phyloP scores from a whole-genome alignment of 2,888 invertebrate species.

The Caenorhabditis angaria region DNA sequence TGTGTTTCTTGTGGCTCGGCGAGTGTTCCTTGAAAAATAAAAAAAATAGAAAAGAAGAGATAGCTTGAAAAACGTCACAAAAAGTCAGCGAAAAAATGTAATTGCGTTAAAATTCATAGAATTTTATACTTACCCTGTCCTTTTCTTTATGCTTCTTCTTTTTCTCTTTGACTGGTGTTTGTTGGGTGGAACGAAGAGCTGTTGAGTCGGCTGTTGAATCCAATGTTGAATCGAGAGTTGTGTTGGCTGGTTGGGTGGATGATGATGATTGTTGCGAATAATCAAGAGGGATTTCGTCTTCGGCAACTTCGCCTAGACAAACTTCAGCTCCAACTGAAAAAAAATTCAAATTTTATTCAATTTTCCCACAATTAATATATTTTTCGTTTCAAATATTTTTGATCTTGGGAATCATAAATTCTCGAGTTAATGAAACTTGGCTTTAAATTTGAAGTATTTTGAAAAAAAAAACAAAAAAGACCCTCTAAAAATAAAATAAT shows the following conservation, averaged over 20 bases:
- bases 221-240: neutral
- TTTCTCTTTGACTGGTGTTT: conserved; percentile 5
- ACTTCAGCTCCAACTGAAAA: conserved; percentile 17
- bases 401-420: too few relatives aligned
- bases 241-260: neutral
- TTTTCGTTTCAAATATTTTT: too few relatives aligned
- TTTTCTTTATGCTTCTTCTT: conserved; percentile 13
- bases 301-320: neutral
- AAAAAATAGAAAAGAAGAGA: neutral
- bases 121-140: neutral
- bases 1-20: conserved; percentile 13
- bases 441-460: too few relatives aligned
- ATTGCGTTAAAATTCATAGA: conserved; percentile 23
- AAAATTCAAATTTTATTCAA: neutral
- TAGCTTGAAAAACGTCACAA: neutral
- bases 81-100: conserved; percentile 7
- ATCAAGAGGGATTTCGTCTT: conserved; percentile 1
- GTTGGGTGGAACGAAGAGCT: too few relatives aligned
- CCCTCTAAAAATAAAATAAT: too few relatives aligned
- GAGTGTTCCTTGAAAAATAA: neutral
- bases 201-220: neutral
- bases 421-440: too few relatives aligned
- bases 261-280: neutral
- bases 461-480: too few relatives aligned
- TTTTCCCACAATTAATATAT: too few relatives aligned